Conservation (phyloP, 2,888 invertebrate genomes). For the Sarcophaga carnaria region DNA sequence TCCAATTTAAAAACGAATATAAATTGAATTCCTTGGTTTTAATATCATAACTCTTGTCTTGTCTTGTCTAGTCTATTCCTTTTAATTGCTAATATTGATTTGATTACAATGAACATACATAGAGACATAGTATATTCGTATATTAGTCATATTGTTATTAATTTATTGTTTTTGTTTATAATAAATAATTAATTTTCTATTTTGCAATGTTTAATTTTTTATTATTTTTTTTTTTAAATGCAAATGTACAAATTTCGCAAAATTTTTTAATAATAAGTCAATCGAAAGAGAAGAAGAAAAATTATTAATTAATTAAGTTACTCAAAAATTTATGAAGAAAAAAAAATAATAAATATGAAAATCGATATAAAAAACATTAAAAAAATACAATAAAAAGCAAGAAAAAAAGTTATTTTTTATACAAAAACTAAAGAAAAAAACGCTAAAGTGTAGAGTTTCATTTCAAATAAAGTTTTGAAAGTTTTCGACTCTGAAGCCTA, state of each 20-base stretch:
- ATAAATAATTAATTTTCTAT: not conserved
- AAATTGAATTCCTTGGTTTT: not conserved
- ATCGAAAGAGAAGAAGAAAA: not conserved
- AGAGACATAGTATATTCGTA: constrained; percentile 8
- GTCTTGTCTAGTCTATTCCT: constrained; percentile 42
- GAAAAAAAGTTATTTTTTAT: constrained; percentile 63
- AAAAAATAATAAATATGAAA: constrained; percentile 27
- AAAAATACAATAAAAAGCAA: constrained; percentile 54
- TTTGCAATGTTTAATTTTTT: constrained; percentile 10
- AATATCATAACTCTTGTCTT: not conserved
- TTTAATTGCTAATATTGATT: constrained; percentile 34
- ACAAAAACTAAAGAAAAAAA: constrained; percentile 53
- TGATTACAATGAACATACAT: not conserved
- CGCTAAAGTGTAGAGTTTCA: not conserved
- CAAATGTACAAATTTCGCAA: constrained; percentile 65
- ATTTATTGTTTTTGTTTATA: constrained; percentile 12
- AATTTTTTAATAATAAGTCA: constrained; percentile 44
- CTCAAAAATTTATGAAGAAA: constrained; percentile 63
- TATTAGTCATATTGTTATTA: not conserved
- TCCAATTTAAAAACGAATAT: not conserved
- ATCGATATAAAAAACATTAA: constrained; percentile 56
- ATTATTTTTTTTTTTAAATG: not conserved
- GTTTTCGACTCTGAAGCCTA: too few relatives aligned
- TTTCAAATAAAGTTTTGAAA: too few relatives aligned
- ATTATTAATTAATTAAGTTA: constrained; percentile 63